These are phyloP conservation scores for Calonectris borealis DNA, from an alignment of 2,113 vertebrate species.

Conservation along the genomic window DNA sequence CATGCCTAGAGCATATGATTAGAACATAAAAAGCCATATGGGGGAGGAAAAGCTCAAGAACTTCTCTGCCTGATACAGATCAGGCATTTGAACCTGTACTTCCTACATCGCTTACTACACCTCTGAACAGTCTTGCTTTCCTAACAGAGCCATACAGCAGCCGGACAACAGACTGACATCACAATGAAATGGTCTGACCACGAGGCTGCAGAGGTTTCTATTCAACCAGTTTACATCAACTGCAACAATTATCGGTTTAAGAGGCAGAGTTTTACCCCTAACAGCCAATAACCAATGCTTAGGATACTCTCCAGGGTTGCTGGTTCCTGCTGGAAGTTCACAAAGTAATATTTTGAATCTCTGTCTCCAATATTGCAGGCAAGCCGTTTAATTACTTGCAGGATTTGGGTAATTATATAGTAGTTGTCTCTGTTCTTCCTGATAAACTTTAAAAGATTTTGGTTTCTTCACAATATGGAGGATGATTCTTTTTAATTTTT, in stretches of 20 bases:
- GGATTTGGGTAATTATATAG: neutral
- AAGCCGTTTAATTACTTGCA: fast-evolving
- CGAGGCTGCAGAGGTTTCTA: no score
- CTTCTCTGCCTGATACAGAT: neutral
- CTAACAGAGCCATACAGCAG: neutral
- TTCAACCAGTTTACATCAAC: no score
- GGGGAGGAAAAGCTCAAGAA: neutral
- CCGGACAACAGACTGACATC: neutral
- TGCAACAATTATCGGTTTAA: no score
- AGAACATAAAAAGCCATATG: neutral
- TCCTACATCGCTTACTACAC: neutral
- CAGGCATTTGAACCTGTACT: neutral
- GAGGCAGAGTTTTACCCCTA: no score
- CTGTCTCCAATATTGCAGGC: neutral
- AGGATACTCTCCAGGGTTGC: no score
- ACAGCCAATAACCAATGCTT: no score
- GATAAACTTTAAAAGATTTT: neutral
- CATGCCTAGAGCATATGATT: neutral
- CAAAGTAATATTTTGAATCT: neutral
- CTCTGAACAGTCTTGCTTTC: neutral
- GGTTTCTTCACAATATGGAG: neutral
- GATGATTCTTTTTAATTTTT: neutral
- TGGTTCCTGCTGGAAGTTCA: neutral
- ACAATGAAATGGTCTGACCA: no score
- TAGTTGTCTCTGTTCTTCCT: neutral